phyloP scores from a whole-genome alignment of 37 sponge, comb jelly and placozoan genomes.

The Crambe crambe region DNA sequence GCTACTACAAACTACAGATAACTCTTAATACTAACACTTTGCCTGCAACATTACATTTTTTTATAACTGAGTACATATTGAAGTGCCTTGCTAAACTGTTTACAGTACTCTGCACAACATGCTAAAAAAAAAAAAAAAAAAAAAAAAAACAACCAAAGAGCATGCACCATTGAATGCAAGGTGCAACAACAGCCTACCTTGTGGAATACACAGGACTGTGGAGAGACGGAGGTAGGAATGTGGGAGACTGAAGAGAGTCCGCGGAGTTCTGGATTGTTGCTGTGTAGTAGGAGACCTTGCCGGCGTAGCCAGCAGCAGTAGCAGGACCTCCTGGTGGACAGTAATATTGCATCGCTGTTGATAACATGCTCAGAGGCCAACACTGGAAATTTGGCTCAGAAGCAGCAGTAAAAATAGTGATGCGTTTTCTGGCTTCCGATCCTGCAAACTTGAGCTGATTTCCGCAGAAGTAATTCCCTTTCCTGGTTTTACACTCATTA shows the following conservation, averaged over 20 bases:
- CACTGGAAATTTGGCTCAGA: conserved; percentile 1
- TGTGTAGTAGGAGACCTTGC: conserved; percentile 33
- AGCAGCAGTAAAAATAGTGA: conserved; percentile 15
- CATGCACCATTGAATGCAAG: neutral
- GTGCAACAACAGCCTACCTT: conserved; percentile 11
- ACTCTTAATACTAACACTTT: too few species aligned
- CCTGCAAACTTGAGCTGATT: neutral
- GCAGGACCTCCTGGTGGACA: conserved; percentile 1
- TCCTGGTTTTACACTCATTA: too few species aligned
- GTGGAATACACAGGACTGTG: conserved; percentile 1
- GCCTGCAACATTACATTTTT: too few species aligned
- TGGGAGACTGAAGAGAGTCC: conserved; percentile 32
- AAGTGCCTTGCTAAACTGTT: too few species aligned
- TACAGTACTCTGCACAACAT: neutral
- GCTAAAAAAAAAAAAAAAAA: neutral
- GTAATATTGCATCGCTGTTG: conserved; percentile 43
- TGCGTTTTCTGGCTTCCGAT: conserved; percentile 18
- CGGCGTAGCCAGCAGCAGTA: conserved; percentile 16
- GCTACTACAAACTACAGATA: too few species aligned
- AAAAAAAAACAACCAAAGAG: neutral
- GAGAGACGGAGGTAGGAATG: conserved; percentile 7
- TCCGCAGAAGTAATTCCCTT: neutral
- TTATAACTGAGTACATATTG: too few species aligned
- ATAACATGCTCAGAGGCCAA: conserved; percentile 1
- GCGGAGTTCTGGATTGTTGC: neutral